Conservation (phyloP, 35 echinoderm and acorn worm species). For the Stichopus chloronotus region DNA sequence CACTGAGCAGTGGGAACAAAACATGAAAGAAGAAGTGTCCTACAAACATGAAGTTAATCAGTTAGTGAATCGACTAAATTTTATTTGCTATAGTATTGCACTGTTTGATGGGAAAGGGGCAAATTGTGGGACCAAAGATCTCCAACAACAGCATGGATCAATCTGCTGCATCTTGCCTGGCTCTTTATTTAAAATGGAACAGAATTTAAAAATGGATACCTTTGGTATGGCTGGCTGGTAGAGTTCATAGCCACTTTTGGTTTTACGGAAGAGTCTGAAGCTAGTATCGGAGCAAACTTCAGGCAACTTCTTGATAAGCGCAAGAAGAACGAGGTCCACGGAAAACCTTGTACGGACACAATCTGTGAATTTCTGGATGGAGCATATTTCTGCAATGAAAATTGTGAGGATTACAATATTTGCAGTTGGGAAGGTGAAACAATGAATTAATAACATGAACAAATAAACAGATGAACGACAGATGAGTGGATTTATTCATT, state of each 20-base stretch:
- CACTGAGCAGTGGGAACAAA: too few relatives aligned
- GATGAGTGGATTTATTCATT: neutral
- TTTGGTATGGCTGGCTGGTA: conserved; percentile 52
- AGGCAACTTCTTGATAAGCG: conserved; percentile 65
- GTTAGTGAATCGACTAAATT: too few relatives aligned
- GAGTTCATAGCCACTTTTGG: conserved; percentile 51
- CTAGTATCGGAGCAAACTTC: conserved; percentile 72
- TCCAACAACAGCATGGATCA: too few relatives aligned
- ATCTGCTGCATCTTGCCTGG: too few relatives aligned
- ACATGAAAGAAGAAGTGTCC: too few relatives aligned
- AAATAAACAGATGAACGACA: neutral
- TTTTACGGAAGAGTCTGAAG: conserved; percentile 75
- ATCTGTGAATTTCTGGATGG: conserved; percentile 73
- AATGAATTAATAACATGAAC: neutral
- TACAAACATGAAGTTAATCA: too few relatives aligned
- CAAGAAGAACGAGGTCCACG: conserved; percentile 64
- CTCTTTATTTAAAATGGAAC: too few relatives aligned
- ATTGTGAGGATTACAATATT: neutral
- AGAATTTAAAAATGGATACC: conserved; percentile 18
- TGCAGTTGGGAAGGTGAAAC: neutral
- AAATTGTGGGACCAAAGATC: too few relatives aligned
- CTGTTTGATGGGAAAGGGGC: too few relatives aligned
- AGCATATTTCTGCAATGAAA: conserved; percentile 63
- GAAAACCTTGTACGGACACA: conserved; percentile 71
- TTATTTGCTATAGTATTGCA: too few relatives aligned